Evolutionary conservation across 2,797 vertebrate genomes (phyloP), one percentile per base, ranked within the genome.

Genomic region (Avahi laniger): DNA sequence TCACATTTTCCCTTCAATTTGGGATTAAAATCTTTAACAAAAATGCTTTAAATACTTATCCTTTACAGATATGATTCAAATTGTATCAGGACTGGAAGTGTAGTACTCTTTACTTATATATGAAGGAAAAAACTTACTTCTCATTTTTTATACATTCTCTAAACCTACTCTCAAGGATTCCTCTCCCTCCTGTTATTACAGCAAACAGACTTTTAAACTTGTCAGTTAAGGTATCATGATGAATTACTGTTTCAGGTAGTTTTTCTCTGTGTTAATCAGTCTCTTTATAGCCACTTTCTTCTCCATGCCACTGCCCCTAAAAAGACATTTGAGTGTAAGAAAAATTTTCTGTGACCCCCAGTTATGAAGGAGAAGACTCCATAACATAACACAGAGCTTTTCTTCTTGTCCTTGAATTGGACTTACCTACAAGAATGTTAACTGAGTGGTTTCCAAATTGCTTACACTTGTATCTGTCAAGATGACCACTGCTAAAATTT

Each of bases 401-500:
- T 33, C 7, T 43, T 46, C 86, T 50, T 79, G 69, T 63, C 92
- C 80, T 96, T 92, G 48, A 61, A 43, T 30, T 92, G 75, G 61
- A 73, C 30, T 92, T 35, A 24, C 20, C 33, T 65, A 7, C 41
- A 35, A 67, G 35, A 46, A 0, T 61, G 15, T 69, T 86, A 80
- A 38, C 26, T 86, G 48, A 83, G 80, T 85, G 9, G 4, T 75
- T 70, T 86, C 43, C 81, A 93, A 72, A 91, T 91, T 5, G 4
- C 33, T 88, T 94, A 28, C 24, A 41, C 33, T 81, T 92, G 17
- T 46, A 38, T 38, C 48, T 92, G 83, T 96, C 92, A 85, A 57
- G 67, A 88, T 52, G 90, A 59, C 28, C 54, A 73, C 48, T 69
- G 88, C 89, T 75, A 86, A 93, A 88, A 90, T 59, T 89, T 76